These are phyloP conservation scores for Sminthopsis crassicaudata DNA, from an alignment of 2,113 vertebrate genomes.

Conservation along the genomic window DNA sequence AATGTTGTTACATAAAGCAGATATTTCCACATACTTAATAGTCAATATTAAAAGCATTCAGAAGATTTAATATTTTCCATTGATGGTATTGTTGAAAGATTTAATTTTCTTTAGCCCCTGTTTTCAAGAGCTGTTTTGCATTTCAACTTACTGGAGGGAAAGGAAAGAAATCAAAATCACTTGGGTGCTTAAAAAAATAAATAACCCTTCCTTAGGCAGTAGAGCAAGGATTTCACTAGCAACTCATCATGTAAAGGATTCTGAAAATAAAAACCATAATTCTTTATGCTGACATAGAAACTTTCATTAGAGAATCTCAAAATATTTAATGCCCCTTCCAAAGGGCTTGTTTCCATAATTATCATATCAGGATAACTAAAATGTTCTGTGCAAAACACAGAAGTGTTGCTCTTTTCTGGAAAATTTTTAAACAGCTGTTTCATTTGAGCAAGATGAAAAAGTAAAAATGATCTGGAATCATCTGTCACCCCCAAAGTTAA, in stretches of 20 bases:
- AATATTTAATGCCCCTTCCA: neutral
- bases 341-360: constrained; percentile 12
- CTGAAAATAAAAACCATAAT: constrained; percentile 14
- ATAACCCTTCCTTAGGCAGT: constrained; percentile 15
- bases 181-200: constrained; percentile 5
- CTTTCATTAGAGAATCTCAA: neutral
- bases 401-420: constrained; percentile 36
- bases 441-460: constrained; percentile 72
- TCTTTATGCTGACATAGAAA: neutral
- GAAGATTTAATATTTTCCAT: neutral
- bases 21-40: neutral
- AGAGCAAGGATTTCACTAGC: neutral
- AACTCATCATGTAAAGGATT: neutral
- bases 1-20: neutral
- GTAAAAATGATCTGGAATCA: constrained; percentile 74
- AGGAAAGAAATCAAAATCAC: constrained; percentile 3
- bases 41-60: neutral
- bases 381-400: neutral
- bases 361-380: constrained; percentile 1
- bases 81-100: neutral
- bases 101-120: neutral
- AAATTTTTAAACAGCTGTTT: constrained; percentile 71
- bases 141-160: neutral
- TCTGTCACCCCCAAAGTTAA: constrained; percentile 75
- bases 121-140: neutral